phyloP scores from a whole-genome alignment of 2,888 invertebrate genomes.

The Phlogophora meticulosa region DNA sequence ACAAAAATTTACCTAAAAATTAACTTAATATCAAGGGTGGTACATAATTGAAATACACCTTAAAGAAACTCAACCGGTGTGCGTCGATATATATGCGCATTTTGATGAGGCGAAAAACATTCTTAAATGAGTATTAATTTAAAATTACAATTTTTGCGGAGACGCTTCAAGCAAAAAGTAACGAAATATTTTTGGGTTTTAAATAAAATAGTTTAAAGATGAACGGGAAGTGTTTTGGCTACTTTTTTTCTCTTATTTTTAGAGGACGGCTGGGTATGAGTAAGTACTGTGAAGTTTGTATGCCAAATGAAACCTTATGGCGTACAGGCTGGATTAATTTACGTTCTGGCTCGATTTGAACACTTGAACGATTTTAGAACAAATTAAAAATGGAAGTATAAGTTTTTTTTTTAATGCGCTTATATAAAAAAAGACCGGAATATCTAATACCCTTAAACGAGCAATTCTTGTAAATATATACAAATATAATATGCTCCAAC shows the following conservation, averaged over 20 bases:
- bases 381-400: too few species aligned
- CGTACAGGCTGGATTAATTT: too few species aligned
- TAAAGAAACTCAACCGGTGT: constrained; percentile 64
- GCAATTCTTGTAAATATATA: too few species aligned
- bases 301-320: too few species aligned
- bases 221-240: constrained; percentile 48
- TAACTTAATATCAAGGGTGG: constrained; percentile 81
- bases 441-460: too few species aligned
- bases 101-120: constrained; percentile 78
- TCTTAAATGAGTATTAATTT: constrained; percentile 81
- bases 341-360: too few species aligned
- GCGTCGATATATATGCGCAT: constrained; percentile 77
- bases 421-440: too few species aligned
- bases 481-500: too few species aligned
- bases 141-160: constrained; percentile 77
- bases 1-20: constrained; percentile 82
- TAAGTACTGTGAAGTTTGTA: background rate
- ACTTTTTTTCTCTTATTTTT: constrained; percentile 34
- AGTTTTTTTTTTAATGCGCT: too few species aligned
- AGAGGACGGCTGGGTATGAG: constrained; percentile 40
- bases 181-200: constrained; percentile 59
- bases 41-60: constrained; percentile 77
- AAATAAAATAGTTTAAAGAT: constrained; percentile 62
- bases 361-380: too few species aligned
- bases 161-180: constrained; percentile 56